Conservation (phyloP, 2,888 invertebrate species). For the Clunio marinus region DNA sequence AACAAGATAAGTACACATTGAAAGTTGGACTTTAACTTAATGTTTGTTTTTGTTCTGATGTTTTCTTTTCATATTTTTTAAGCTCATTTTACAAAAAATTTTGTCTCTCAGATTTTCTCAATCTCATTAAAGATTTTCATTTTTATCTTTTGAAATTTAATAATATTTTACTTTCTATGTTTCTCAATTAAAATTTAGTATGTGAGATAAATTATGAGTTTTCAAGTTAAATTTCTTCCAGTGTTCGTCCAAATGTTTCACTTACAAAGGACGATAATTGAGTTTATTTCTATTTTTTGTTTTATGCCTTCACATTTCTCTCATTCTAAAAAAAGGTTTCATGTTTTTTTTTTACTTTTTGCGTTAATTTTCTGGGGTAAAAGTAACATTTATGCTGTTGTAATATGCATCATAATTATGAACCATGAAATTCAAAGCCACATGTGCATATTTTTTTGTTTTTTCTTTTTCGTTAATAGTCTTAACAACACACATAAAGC, state of each 20-base stretch:
- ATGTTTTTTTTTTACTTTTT: no score
- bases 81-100: constrained; percentile 27
- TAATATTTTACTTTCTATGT: background rate
- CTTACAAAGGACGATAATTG: no score
- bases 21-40: no score
- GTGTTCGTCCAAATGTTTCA: no score
- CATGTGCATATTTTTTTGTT: constrained; percentile 32
- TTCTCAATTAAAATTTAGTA: constrained; percentile 9
- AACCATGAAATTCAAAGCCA: constrained; percentile 34
- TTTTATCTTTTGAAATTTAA: background rate
- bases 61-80: background rate
- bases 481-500: background rate
- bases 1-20: no score
- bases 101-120: background rate
- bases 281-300: no score
- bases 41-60: background rate
- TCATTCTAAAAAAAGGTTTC: no score
- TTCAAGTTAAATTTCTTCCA: no score
- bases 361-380: no score
- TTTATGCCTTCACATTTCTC: no score
- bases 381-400: no score
- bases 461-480: background rate
- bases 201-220: background rate
- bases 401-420: constrained; percentile 28
- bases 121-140: background rate